Evolutionary conservation across 2,113 vertebrate species (phyloP).

Genomic region (Suricata suricatta): DNA sequence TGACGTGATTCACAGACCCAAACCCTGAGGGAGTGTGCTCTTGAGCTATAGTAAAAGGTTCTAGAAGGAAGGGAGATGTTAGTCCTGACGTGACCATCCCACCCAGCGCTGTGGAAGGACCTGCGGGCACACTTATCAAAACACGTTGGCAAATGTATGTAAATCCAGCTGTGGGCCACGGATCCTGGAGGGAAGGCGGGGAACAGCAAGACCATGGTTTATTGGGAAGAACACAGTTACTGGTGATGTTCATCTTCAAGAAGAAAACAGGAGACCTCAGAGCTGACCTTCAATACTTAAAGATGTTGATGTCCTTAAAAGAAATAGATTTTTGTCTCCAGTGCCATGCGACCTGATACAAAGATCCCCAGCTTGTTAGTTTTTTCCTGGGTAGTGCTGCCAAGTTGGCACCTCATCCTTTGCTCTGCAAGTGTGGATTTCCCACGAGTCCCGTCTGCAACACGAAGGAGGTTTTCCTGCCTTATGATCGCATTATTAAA

Average conservation of each 20-base stretch:
- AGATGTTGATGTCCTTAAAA: neutral
- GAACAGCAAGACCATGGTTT: too few relatives aligned
- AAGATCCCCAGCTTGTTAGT: neutral
- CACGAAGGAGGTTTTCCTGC: neutral
- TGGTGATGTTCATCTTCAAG: neutral
- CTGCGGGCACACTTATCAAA: rapidly evolving
- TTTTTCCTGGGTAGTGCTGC: neutral
- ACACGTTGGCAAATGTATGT: rapidly evolving
- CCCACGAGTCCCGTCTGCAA: rapidly evolving
- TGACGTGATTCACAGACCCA: neutral
- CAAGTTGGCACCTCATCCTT: rapidly evolving
- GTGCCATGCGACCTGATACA: rapidly evolving
- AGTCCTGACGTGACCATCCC: rapidly evolving
- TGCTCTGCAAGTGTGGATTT: rapidly evolving
- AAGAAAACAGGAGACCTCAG: neutral
- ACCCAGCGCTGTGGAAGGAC: neutral
- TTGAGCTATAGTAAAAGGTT: too few relatives aligned
- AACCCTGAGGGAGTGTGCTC: neutral
- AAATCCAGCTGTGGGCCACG: rapidly evolving
- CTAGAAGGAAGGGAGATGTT: neutral
- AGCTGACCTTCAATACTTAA: neutral
- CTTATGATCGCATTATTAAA: neutral
- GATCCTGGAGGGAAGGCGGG: too few relatives aligned
- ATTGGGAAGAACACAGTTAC: neutral
- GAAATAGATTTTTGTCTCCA: neutral